A percentile compares a stretch with the other conserved stretches of the same genome.
These are phyloP conservation scores for Lithobates pipiens DNA, from an alignment of 2,797 vertebrate genomes.

Conservation along the genomic window DNA sequence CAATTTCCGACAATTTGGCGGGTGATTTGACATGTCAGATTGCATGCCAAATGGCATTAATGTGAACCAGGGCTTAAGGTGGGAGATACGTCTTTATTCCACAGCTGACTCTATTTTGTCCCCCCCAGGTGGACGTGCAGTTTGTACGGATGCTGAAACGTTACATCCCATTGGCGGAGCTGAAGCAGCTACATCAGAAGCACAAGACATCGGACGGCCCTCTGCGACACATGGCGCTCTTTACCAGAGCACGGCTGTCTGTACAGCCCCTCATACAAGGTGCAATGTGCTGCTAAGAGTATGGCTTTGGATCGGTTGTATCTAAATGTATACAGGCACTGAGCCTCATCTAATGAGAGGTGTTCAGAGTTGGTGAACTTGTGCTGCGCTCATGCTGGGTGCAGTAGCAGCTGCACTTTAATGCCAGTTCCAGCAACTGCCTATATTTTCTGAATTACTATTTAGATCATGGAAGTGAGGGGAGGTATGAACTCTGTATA, in stretches of 20 bases:
- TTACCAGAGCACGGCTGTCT: conserved; percentile 88
- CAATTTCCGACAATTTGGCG: no score
- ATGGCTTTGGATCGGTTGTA: no score
- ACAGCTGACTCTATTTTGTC: background rate
- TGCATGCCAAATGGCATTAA: no score
- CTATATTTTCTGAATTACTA: no score
- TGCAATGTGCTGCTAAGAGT: conserved; percentile 63
- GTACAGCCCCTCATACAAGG: conserved; percentile 89
- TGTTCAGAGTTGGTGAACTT: background rate
- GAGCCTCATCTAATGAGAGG: background rate
- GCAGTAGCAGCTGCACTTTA: background rate
- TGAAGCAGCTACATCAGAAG: conserved; percentile 86
- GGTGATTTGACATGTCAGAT: no score
- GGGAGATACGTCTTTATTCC: background rate
- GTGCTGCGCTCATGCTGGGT: background rate
- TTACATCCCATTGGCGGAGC: conserved; percentile 88
- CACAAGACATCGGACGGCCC: conserved; percentile 83
- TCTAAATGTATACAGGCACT: no score
- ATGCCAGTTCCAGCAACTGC: background rate
- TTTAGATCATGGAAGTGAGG: no score
- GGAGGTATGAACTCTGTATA: no score
- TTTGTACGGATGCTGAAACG: conserved; percentile 89
- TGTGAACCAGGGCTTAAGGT: background rate
- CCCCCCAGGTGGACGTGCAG: conserved; percentile 89
- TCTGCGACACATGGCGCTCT: conserved; percentile 85